Percentiles rank a stretch among this genome's conserved stretches.
These are phyloP conservation scores for Rhagoletis zephyria DNA, from an alignment of 1,140 invertebrate genomes.

Conservation along the genomic window DNA sequence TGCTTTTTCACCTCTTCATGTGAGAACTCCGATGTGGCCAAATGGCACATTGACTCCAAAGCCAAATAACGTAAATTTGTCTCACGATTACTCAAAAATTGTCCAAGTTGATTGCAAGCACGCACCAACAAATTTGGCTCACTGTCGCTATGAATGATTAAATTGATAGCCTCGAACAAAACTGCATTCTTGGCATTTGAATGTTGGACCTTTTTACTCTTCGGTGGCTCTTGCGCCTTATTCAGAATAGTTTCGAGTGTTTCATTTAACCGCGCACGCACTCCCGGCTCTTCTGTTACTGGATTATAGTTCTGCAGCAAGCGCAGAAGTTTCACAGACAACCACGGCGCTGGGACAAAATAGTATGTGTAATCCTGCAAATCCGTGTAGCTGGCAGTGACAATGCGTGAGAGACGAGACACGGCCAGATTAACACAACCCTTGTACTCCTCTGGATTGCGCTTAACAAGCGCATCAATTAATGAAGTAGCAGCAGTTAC, in stretches of 20 bases:
- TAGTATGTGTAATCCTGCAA: constrained; percentile 99
- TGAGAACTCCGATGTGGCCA: constrained; percentile 99
- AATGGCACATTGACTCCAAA: constrained; percentile 98
- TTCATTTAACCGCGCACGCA: constrained; percentile 94
- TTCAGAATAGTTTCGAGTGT: constrained; percentile 99
- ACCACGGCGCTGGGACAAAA: constrained; percentile 99
- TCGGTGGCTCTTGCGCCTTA: constrained; percentile 99
- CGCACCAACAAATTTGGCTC: constrained; percentile 97
- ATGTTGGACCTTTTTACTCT: constrained; percentile 99
- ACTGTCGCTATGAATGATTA: constrained; percentile 99
- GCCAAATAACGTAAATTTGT: constrained; percentile 98
- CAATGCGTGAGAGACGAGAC: constrained; percentile 95
- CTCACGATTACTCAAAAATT: constrained; percentile 98
- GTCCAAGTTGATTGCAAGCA: constrained; percentile 98
- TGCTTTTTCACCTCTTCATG: constrained; percentile 99
- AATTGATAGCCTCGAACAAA: constrained; percentile 98
- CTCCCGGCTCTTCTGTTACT: constrained; percentile 95
- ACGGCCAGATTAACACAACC: constrained; percentile 98
- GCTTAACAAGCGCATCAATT: constrained; percentile 98
- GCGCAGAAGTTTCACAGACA: constrained; percentile 96
- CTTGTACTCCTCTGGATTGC: constrained; percentile 99
- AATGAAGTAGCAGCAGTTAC: constrained; percentile 98
- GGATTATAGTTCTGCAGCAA: constrained; percentile 99
- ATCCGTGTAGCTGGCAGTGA: constrained; percentile 97
- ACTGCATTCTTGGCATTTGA: constrained; percentile 99